A percentile compares a stretch with the other conserved stretches of the same genome.
Evolutionary conservation across 2,888 invertebrate species (phyloP).

Genomic region (Hofmannophila pseudospretella): DNA sequence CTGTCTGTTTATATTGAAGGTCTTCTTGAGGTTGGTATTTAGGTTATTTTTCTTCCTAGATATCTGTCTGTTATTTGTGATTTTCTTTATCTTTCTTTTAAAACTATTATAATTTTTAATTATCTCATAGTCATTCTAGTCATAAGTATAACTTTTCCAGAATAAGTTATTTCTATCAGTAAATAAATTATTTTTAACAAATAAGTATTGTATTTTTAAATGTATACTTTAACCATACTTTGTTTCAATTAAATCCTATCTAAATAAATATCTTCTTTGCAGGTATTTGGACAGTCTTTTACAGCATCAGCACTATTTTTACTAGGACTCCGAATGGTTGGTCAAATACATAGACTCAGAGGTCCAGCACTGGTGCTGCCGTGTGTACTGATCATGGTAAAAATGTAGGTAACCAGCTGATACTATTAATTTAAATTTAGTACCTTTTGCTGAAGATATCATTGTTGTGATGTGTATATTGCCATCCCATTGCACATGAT

Average conservation of each 20-base stretch:
- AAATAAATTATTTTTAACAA: no score
- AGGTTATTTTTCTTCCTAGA: no score
- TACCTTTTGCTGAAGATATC: background rate
- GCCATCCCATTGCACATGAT: no score
- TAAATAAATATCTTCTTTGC: no score
- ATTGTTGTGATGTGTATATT: no score
- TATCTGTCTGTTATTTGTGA: background rate
- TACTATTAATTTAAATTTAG: background rate
- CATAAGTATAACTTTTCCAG: no score
- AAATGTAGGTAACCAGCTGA: constrained; percentile 87
- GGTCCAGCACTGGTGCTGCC: constrained; percentile 90
- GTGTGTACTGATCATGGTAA: constrained; percentile 91
- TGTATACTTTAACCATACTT: no score
- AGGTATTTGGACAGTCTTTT: constrained; percentile 92
- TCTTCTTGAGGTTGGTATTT: constrained; percentile 80
- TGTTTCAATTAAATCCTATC: no score
- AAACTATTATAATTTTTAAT: no score
- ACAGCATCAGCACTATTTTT: constrained; percentile 94
- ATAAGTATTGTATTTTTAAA: no score
- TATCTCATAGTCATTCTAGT: no score
- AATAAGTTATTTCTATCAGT: no score
- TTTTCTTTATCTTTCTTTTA: background rate
- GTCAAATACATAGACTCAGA: constrained; percentile 87
- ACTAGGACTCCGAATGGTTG: constrained; percentile 94
- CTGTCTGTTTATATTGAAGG: constrained; percentile 86